Percentiles rank a stretch among this genome's conserved stretches.
These are phyloP conservation scores for Platynereis dumerilii DNA, from an alignment of 2,888 invertebrate species.

Conservation along the genomic window DNA sequence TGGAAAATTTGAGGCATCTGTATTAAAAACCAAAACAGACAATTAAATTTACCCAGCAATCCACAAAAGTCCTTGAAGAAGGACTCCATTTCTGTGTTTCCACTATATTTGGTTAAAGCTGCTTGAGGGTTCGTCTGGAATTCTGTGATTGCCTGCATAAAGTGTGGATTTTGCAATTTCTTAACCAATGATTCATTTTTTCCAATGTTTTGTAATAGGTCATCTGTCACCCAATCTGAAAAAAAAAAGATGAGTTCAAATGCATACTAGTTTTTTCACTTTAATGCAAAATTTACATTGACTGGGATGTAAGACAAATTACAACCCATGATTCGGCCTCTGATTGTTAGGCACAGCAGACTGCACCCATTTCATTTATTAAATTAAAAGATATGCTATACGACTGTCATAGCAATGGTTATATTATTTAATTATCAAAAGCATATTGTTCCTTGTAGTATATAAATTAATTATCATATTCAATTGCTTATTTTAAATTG, in stretches of 20 bases:
- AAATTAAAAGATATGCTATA: too few species aligned
- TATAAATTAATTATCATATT: too few species aligned
- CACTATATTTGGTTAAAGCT: conserved; percentile 53
- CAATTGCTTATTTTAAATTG: too few species aligned
- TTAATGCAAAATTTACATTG: too few species aligned
- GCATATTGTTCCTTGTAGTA: too few species aligned
- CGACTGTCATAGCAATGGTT: too few species aligned
- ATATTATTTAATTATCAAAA: too few species aligned
- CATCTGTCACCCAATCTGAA: conserved; percentile 33
- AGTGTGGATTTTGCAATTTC: conserved; percentile 51
- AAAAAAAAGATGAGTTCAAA: not conserved
- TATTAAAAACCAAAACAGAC: not conserved
- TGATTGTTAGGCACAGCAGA: too few species aligned
- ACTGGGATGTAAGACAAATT: too few species aligned
- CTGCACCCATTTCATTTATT: too few species aligned
- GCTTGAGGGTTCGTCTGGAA: conserved; percentile 55
- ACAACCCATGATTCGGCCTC: too few species aligned
- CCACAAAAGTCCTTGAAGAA: conserved; percentile 57
- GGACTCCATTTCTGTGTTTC: conserved; percentile 52
- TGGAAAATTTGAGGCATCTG: not conserved
- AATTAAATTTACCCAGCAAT: conserved; percentile 47
- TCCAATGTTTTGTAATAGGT: conserved; percentile 48
- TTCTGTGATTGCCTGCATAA: conserved; percentile 52
- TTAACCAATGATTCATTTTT: conserved; percentile 47
- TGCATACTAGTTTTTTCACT: too few species aligned